Evolutionary conservation across 2,888 invertebrate genomes (phyloP), one percentile per base, ranked within the genome.

Genomic region (Arrhopalites spinosus): DNA sequence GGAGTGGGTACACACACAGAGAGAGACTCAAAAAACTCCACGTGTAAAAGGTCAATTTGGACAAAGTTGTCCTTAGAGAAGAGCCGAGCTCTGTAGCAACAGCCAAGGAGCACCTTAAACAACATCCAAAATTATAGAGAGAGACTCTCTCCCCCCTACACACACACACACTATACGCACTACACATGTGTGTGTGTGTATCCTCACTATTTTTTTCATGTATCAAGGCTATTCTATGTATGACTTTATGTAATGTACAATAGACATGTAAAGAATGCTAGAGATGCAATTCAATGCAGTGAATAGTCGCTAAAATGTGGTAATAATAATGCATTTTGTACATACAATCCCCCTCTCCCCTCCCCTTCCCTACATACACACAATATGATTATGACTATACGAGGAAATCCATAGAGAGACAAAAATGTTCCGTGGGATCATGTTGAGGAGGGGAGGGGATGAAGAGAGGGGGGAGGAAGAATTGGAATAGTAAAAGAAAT

Each of bases 41-140:
- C 82, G 82, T 82, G 82, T 80, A 82, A 81, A 79, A 82, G 82
- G 82, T 82, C 82, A 82, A 82, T 81, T 82, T 80, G 79, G 81
- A 80, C 80, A 78, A 80, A 79, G 80, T 82, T 81, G 82, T 81
- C 82, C 81, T 81, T 78, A 80, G 80, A 73, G 78, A 71, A 75
- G 78, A 67, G 71, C 30, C 63, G 66, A 71, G 25, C 13, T 5
- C n/a, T 29, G 30, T 27, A 61, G 64, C 29, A 13, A 30, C 64
- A 7, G 30, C 30, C 36, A 53, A 53, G 20, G 36, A 36, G 36
- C 53, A 53, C 5, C 5, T 20, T 23, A 17, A n/a, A 53, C 20
- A 3, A 53, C 53, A 53, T 7, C 5, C 53, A 8, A 53, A 8
- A 53, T 7, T 2, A 7, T n/a, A 47, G n/a, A n/a, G n/a, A n/a